Evolutionary conservation across 2,797 vertebrate genomes (phyloP).

Genomic region (Choloepus didactylus): DNA sequence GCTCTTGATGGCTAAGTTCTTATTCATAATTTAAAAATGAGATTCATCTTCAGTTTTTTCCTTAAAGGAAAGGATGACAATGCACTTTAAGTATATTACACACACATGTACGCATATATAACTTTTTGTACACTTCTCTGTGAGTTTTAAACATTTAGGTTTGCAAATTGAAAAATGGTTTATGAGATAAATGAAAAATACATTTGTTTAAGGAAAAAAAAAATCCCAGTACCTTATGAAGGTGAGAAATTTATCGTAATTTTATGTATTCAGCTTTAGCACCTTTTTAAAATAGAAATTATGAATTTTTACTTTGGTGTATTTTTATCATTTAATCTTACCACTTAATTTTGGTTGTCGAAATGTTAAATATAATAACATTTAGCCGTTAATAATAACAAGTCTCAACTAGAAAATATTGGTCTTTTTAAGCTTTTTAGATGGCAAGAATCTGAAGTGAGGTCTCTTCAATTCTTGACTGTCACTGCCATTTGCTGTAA

Average conservation of each 20-base stretch:
- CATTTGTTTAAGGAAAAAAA: conserved; percentile 21
- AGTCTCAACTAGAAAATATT: neutral
- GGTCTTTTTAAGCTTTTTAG: neutral
- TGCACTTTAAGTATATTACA: neutral
- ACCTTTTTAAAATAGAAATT: conserved; percentile 22
- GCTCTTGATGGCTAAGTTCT: neutral
- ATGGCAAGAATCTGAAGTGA: neutral
- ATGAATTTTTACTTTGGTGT: neutral
- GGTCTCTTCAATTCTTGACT: neutral
- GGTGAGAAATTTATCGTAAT: neutral
- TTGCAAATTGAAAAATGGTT: neutral
- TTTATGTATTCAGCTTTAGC: neutral
- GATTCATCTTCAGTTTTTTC: neutral
- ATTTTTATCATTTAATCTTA: conserved; percentile 8
- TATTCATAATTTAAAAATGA: conserved; percentile 10
- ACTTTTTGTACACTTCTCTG: neutral
- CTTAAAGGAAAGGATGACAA: neutral
- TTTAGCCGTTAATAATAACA: neutral
- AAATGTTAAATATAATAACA: neutral
- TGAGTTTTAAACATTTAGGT: conserved; percentile 43
- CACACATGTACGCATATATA: neutral
- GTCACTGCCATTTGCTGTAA: neutral
- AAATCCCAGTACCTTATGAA: neutral
- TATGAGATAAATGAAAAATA: neutral
- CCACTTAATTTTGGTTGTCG: neutral